Evolutionary conservation across 53 echinoderm and acorn worm species (phyloP).

Genomic region (Holothuria scabra): DNA sequence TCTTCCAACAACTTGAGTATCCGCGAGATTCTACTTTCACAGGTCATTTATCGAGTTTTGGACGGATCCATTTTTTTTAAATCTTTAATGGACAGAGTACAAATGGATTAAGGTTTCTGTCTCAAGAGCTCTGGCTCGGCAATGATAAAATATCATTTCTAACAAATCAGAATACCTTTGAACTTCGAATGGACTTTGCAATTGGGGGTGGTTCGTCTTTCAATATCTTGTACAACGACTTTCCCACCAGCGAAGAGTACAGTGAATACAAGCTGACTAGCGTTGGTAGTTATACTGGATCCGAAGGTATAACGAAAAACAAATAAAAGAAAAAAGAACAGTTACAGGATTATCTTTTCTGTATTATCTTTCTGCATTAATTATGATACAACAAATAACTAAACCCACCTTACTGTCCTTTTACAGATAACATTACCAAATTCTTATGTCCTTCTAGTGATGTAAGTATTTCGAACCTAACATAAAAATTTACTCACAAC

Average conservation of each 20-base stretch:
- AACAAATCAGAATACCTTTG: constrained; percentile 1
- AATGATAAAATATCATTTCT: constrained; percentile 22
- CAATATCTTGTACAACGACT: neutral
- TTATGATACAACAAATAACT: too few species aligned
- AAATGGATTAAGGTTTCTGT: neutral
- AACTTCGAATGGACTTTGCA: constrained; percentile 7
- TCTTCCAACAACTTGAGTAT: too few species aligned
- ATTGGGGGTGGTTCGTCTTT: neutral
- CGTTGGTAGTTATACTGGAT: neutral
- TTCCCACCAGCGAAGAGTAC: neutral
- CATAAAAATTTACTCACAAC: too few species aligned
- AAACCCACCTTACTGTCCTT: too few species aligned
- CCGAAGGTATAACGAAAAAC: neutral
- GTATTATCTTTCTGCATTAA: too few species aligned
- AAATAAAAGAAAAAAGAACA: too few species aligned
- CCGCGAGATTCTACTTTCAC: too few species aligned
- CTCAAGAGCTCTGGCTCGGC: neutral
- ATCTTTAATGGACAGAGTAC: neutral
- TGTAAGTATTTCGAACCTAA: too few species aligned
- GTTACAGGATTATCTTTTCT: too few species aligned
- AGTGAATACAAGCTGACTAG: neutral
- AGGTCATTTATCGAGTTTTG: neutral
- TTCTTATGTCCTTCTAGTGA: too few species aligned
- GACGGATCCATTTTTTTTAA: neutral
- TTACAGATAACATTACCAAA: too few species aligned